Evolutionary conservation across 2,888 invertebrate genomes (phyloP).

Genomic region (Amblyjoppa proteus): DNA sequence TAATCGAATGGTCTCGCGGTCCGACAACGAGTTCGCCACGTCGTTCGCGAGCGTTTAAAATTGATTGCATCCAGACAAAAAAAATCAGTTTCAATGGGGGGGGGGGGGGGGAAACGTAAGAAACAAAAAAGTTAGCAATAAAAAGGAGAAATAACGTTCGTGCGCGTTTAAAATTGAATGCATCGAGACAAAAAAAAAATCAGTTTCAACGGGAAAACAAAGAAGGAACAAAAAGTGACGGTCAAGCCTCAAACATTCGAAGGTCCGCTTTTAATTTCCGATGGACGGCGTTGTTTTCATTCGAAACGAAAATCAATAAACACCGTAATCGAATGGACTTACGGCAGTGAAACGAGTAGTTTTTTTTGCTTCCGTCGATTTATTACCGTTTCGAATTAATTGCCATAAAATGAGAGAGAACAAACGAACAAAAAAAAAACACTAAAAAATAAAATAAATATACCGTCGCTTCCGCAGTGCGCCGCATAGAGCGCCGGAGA

Average conservation of each 20-base stretch:
- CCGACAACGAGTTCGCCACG: not conserved
- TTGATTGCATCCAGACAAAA: not conserved
- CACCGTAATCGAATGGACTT: too few species aligned
- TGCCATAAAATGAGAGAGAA: not conserved
- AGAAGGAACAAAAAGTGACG: too few species aligned
- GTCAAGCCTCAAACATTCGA: too few species aligned
- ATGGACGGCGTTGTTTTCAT: too few species aligned
- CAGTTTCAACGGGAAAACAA: too few species aligned
- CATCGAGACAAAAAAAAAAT: not conserved
- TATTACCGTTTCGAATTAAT: too few species aligned
- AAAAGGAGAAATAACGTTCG: not conserved
- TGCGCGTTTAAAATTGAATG: not conserved
- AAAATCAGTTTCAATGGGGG: not conserved
- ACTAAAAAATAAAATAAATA: not conserved
- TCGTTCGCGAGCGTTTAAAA: not conserved
- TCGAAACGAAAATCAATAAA: too few species aligned
- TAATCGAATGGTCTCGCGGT: not conserved
- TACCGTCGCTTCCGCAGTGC: constrained; percentile 30
- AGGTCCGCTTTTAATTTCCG: too few species aligned
- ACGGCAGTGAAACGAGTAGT: too few species aligned
- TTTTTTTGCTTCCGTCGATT: too few species aligned
- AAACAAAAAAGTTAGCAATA: too few species aligned
- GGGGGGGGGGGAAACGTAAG: too few species aligned
- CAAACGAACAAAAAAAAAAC: not conserved
- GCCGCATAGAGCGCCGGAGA: constrained; percentile 1